These are phyloP conservation scores for Machaerirhynchus nigripectus DNA, from an alignment of 2,113 vertebrate genomes.

Conservation along the genomic window DNA sequence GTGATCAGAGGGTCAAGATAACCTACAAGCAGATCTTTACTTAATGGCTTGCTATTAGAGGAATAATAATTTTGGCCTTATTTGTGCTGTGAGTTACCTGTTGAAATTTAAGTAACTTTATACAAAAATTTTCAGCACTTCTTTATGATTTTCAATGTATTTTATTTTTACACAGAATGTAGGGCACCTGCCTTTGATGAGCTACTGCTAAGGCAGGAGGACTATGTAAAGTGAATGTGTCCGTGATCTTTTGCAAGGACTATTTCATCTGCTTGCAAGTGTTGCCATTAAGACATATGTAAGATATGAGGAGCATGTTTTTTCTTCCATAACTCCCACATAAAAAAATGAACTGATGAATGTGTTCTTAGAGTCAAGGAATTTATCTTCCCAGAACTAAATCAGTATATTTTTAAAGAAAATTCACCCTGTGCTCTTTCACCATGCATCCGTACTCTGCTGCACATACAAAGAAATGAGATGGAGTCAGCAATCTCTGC, in stretches of 20 bases:
- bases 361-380: conserved; percentile 27
- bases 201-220: neutral
- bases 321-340: conserved; percentile 28
- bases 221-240: neutral
- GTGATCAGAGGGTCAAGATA: neutral
- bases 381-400: conserved; percentile 61
- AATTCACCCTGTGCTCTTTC: conserved; percentile 9
- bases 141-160: neutral
- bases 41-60: neutral
- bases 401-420: conserved; percentile 47
- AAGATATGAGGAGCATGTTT: neutral
- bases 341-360: conserved; percentile 51
- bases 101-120: neutral
- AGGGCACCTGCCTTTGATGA: neutral
- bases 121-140: neutral
- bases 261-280: neutral
- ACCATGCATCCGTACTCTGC: neutral
- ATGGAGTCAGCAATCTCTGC: conserved; percentile 66
- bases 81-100: neutral
- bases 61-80: neutral
- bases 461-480: neutral
- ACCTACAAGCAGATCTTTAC: neutral
- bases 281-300: neutral
- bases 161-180: neutral
- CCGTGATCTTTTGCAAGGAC: neutral